phyloP scores from a whole-genome alignment of 2,797 vertebrate species.

The Myripristis murdjan region DNA sequence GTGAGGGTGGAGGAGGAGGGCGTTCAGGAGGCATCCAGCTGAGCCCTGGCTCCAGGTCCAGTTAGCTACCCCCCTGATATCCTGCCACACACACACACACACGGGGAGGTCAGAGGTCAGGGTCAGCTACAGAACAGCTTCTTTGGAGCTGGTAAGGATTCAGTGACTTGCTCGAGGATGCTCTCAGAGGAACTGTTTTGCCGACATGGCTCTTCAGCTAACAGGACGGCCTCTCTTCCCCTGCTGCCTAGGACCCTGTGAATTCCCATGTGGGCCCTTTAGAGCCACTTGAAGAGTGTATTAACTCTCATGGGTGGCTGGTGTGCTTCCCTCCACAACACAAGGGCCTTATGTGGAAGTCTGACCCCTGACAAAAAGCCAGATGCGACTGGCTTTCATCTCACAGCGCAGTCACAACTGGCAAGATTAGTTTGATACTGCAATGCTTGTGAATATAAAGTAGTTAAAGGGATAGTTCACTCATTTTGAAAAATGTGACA shows the following conservation, averaged over 20 bases:
- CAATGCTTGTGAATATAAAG: no score
- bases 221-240: no score
- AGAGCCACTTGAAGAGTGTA: not conserved
- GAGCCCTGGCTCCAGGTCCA: slow-evolving; percentile 68
- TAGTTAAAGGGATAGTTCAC: no score
- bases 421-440: no score
- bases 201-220: no score
- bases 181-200: no score
- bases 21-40: slow-evolving; percentile 59
- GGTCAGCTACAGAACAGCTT: not conserved
- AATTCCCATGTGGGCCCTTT: not conserved
- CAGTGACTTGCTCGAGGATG: no score
- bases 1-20: slow-evolving; percentile 10
- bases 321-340: not conserved
- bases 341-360: not conserved
- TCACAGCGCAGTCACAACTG: no score
- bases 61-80: slow-evolving; percentile 50
- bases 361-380: not conserved
- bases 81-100: slow-evolving; percentile 35
- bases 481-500: no score
- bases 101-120: not conserved
- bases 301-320: not conserved
- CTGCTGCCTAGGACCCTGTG: no score
- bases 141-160: no score
- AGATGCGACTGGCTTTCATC: no score